phyloP scores from a whole-genome alignment of 2,888 invertebrate species.

The Gymnocheta viridis region DNA sequence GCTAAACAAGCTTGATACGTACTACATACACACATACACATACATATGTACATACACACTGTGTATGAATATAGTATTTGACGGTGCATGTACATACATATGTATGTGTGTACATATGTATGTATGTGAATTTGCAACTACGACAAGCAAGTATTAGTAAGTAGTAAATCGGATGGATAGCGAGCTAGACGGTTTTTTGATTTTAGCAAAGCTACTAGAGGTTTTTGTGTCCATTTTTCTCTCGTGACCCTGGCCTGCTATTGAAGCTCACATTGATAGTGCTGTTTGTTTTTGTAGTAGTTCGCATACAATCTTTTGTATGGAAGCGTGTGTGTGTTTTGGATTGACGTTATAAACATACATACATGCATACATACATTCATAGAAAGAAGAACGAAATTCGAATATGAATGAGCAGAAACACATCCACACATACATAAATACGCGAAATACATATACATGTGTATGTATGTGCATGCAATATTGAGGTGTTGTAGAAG shows the following conservation, averaged over 20 bases:
- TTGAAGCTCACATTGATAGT: constrained; percentile 75
- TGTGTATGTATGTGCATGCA: neutral
- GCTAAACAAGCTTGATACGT: constrained; percentile 50
- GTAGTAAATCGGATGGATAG: constrained; percentile 41
- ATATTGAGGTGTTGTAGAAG: constrained; percentile 62
- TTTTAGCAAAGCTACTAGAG: constrained; percentile 71
- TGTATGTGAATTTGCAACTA: constrained; percentile 17
- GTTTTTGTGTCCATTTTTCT: constrained; percentile 78
- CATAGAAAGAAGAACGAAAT: constrained; percentile 43
- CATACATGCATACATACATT: neutral
- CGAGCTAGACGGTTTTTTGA: constrained; percentile 33
- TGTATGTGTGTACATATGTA: neutral
- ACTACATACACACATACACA: neutral
- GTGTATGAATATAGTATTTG: neutral
- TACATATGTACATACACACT: neutral
- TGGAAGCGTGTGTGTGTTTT: constrained; percentile 45
- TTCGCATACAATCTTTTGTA: constrained; percentile 54
- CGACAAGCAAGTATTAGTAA: constrained; percentile 18
- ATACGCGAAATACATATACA: neutral
- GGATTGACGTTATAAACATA: constrained; percentile 43
- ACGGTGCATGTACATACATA: neutral
- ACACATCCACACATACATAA: neutral
- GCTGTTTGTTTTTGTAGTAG: constrained; percentile 45
- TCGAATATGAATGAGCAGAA: constrained; percentile 51
- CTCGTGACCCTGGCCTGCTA: constrained; percentile 81